These are phyloP conservation scores for Apaloderma vittatum DNA, from an alignment of 2,113 vertebrate species.

Conservation along the genomic window DNA sequence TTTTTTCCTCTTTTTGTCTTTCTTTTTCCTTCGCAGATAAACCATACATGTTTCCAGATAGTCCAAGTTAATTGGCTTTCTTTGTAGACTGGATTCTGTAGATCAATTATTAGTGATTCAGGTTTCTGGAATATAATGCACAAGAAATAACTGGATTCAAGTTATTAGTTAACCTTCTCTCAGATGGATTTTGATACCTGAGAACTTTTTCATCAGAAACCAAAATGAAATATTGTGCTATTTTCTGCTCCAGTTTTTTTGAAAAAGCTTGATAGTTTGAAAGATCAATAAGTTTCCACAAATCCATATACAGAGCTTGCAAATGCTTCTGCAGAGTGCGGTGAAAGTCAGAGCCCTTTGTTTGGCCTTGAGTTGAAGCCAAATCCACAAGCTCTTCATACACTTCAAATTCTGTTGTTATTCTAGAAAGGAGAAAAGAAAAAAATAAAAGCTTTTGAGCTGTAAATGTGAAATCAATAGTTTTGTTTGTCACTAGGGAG, in stretches of 20 bases:
- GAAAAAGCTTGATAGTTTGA: neutral
- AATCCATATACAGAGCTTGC: neutral
- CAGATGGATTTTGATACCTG: neutral
- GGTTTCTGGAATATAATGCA: neutral
- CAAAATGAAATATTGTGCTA: neutral
- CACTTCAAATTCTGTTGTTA: conserved; percentile 40
- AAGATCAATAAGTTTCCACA: conserved; percentile 36
- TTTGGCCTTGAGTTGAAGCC: conserved; percentile 65
- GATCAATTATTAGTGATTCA: neutral
- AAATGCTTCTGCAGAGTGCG: neutral
- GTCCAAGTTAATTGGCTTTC: neutral
- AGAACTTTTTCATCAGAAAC: neutral
- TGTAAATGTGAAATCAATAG: conserved; percentile 74
- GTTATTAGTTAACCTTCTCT: neutral
- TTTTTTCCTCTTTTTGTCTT: neutral
- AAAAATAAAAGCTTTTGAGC: conserved; percentile 17
- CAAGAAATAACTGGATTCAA: neutral
- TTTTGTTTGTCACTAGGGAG: conserved; percentile 56
- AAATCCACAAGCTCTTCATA: conserved; percentile 33
- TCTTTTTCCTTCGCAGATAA: neutral
- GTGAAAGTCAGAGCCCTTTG: conserved; percentile 38
- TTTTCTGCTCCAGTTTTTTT: neutral
- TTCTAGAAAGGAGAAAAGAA: neutral
- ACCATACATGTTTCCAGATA: neutral
- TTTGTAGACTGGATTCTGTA: neutral